Conservation (phyloP, 2,113 vertebrate genomes). For the Nanorana parkeri region DNA sequence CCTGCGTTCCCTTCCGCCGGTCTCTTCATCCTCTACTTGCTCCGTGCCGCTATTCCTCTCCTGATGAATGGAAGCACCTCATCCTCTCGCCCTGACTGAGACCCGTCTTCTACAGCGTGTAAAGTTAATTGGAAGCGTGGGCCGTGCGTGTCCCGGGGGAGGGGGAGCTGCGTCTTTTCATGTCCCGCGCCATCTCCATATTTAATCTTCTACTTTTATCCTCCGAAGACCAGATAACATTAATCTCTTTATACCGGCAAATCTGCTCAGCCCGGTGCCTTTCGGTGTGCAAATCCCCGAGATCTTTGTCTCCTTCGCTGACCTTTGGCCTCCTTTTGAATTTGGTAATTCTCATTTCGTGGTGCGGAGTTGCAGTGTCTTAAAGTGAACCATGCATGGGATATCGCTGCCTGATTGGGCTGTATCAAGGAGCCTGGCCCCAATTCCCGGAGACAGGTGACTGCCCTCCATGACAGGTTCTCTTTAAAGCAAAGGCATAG, state of each 20-base stretch:
- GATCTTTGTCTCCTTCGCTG: neutral
- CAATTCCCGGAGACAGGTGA: too few relatives aligned
- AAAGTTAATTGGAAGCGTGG: constrained; percentile 44
- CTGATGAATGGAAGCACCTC: constrained; percentile 1
- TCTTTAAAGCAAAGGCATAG: too few relatives aligned
- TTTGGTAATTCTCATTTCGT: neutral
- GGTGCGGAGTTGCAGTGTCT: too few relatives aligned
- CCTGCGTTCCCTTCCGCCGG: neutral
- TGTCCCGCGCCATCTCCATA: neutral
- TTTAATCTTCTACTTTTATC: constrained; percentile 39
- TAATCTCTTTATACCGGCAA: constrained; percentile 67
- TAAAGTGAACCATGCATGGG: too few relatives aligned
- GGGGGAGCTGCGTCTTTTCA: constrained; percentile 19
- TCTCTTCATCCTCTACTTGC: neutral
- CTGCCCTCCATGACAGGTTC: too few relatives aligned
- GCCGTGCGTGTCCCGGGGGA: neutral
- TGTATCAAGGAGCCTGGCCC: too few relatives aligned
- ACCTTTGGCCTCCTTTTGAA: constrained; percentile 4
- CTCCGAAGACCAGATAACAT: constrained; percentile 48
- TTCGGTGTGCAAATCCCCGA: constrained; percentile 10
- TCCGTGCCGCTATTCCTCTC: constrained; percentile 9
- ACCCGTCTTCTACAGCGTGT: neutral
- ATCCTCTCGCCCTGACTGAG: constrained; percentile 12
- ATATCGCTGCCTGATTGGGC: too few relatives aligned
- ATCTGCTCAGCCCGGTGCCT: constrained; percentile 60